A percentile compares a stretch with the other conserved stretches of the same genome.
These are phyloP conservation scores for Diachrysia chrysitis DNA, from an alignment of 2,888 invertebrate genomes.

Conservation along the genomic window DNA sequence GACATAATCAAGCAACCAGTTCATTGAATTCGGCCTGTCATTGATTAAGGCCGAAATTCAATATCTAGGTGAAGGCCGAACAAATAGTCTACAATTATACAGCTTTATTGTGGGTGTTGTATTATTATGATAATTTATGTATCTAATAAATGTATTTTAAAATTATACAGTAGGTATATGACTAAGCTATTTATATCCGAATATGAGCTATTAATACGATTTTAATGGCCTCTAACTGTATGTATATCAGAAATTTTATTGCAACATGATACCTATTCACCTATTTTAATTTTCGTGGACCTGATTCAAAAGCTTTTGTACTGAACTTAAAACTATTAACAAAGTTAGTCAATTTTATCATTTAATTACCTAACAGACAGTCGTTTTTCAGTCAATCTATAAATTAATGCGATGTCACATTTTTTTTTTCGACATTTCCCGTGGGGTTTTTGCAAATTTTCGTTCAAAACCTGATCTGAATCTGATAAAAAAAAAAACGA, in stretches of 20 bases:
- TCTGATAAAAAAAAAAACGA: too few species aligned
- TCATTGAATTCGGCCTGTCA: conserved; percentile 30
- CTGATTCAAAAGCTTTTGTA: too few species aligned
- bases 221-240: background rate
- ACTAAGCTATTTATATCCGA: conserved; percentile 11
- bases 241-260: background rate
- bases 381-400: too few species aligned
- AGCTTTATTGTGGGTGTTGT: conserved; percentile 38
- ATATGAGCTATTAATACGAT: conserved; percentile 5
- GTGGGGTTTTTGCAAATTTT: too few species aligned
- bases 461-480: too few species aligned
- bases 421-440: too few species aligned
- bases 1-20: conserved; percentile 26
- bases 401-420: too few species aligned
- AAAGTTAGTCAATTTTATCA: too few species aligned
- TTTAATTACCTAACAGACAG: too few species aligned
- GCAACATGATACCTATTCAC: background rate
- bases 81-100: conserved; percentile 34
- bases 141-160: conserved; percentile 31
- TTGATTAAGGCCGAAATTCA: conserved; percentile 62
- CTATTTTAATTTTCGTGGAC: too few species aligned
- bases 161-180: background rate
- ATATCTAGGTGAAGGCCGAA: conserved; percentile 70
- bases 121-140: conserved; percentile 34
- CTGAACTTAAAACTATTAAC: too few species aligned